phyloP scores from a whole-genome alignment of 2,797 vertebrate genomes.

The Platyrinchus mystaceus region DNA sequence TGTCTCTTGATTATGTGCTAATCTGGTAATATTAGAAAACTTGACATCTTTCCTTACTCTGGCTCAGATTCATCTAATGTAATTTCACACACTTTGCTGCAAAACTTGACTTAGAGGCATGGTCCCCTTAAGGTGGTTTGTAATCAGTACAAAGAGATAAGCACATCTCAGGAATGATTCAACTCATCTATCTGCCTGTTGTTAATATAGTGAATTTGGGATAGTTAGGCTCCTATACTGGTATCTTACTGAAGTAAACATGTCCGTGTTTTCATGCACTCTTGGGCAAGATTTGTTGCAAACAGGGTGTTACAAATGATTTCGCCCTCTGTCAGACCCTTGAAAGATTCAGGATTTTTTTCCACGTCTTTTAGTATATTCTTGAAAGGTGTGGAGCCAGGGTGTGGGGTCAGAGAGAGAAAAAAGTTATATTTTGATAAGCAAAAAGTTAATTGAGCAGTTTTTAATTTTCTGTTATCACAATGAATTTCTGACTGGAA shows the following conservation, averaged over 20 bases:
- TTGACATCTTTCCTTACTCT: background rate
- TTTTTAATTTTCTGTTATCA: background rate
- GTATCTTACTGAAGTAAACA: rapidly evolving
- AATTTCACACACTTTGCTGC: background rate
- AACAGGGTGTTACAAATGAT: background rate
- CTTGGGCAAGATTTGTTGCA: background rate
- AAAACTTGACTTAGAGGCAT: background rate
- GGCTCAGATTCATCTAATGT: background rate
- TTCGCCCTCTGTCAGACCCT: background rate
- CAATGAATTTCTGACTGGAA: background rate
- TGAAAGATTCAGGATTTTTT: background rate
- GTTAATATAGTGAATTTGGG: background rate
- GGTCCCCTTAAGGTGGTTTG: background rate
- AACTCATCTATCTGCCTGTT: background rate
- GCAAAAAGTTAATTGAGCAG: rapidly evolving
- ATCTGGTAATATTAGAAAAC: background rate
- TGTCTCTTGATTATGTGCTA: background rate
- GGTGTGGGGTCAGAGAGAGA: rapidly evolving
- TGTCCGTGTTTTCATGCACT: background rate
- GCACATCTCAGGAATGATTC: background rate
- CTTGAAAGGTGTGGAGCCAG: background rate
- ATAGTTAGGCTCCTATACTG: background rate
- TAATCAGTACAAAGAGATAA: background rate
- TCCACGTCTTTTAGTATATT: background rate
- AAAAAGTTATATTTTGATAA: background rate